phyloP scores from a whole-genome alignment of 2,888 invertebrate genomes.

The Plebejus anna region DNA sequence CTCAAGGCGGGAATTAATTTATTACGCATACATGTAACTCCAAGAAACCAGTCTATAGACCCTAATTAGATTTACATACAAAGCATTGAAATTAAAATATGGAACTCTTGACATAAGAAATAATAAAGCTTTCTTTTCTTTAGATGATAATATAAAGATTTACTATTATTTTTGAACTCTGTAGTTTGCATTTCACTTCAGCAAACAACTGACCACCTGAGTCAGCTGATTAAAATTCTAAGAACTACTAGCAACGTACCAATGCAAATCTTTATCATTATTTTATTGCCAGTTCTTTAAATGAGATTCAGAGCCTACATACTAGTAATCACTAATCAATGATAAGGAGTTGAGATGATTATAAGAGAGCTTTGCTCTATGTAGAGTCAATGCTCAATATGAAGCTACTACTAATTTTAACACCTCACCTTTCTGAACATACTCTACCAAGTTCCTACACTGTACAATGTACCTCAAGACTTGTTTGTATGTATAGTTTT shows the following conservation, averaged over 20 bases:
- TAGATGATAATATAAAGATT: background rate
- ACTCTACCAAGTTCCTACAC: background rate
- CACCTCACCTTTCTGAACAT: background rate
- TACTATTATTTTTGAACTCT: background rate
- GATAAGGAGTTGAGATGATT: background rate
- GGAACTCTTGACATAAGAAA: background rate
- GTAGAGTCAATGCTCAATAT: background rate
- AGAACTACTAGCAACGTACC: background rate
- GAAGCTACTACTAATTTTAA: background rate
- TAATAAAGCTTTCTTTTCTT: background rate
- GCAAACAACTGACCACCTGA: background rate
- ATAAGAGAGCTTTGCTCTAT: background rate
- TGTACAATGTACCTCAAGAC: background rate
- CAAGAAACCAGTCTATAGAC: background rate
- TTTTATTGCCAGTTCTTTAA: background rate
- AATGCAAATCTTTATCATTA: background rate
- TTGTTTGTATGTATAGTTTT: background rate
- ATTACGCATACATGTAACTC: background rate
- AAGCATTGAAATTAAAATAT: background rate
- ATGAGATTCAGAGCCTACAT: background rate
- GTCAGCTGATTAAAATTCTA: slow-evolving; percentile 4
- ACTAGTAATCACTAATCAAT: background rate
- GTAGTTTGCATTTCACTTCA: background rate
- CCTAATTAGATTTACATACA: no score
- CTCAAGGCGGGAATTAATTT: background rate